These are phyloP conservation scores for Heterodera schachtii DNA, from an alignment of 1,140 invertebrate genomes.

Conservation along the genomic window DNA sequence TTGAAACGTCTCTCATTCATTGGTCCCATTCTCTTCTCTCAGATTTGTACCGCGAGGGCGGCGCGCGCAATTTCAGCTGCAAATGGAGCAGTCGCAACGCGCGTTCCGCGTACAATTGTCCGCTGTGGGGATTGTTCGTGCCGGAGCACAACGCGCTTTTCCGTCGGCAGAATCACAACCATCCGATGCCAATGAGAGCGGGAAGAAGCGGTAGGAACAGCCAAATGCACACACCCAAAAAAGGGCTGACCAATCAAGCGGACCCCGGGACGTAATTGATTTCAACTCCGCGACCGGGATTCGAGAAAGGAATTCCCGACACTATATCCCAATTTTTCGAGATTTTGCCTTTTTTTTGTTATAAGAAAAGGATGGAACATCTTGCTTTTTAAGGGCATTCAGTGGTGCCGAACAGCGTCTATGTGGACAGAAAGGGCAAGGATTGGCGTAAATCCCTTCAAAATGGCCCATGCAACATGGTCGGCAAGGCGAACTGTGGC, in stretches of 20 bases:
- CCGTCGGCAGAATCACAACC: background rate
- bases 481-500: background rate
- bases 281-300: no score
- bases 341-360: no score
- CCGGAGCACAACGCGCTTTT: background rate
- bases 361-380: no score
- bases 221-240: no score
- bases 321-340: no score
- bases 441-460: background rate
- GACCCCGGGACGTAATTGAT: no score
- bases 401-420: background rate
- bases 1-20: no score
- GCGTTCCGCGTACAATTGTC: background rate
- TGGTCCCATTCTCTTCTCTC: no score
- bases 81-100: conserved; percentile 4
- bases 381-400: no score
- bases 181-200: background rate
- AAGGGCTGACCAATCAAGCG: no score
- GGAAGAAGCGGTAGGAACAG: background rate
- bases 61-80: background rate
- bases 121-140: background rate
- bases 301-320: no score
- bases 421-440: background rate
- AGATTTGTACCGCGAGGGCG: background rate
- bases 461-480: background rate